Evolutionary conservation across 2,113 vertebrate species (phyloP).

Genomic region (Casuarius casuarius): DNA sequence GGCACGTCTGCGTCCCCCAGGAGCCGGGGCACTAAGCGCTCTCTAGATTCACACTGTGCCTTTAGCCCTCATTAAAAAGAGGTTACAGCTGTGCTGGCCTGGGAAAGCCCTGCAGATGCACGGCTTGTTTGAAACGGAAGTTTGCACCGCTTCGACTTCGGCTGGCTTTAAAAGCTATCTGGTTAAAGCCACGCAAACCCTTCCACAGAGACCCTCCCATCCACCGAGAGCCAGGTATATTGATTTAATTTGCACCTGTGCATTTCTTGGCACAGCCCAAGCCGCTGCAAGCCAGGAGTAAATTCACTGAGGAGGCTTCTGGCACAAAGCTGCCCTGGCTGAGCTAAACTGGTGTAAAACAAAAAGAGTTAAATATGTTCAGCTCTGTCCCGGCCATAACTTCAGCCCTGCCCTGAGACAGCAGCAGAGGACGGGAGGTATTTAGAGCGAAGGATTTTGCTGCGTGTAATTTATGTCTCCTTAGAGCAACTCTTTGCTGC

Average conservation of each 20-base stretch:
- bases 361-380: background rate
- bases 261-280: background rate
- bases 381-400: background rate
- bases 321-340: constrained; percentile 40
- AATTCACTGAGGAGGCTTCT: constrained; percentile 39
- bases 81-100: background rate
- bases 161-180: background rate
- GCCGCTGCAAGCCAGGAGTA: background rate
- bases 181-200: background rate
- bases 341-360: background rate
- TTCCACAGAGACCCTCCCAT: background rate
- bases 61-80: background rate
- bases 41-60: fast-evolving
- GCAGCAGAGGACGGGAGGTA: background rate
- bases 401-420: background rate
- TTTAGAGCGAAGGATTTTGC: background rate
- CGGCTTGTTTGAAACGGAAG: fast-evolving
- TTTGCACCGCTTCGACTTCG: fast-evolving
- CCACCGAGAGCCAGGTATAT: background rate
- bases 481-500: background rate
- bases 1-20: fast-evolving
- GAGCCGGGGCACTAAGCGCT: background rate
- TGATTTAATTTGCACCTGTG: constrained; percentile 63
- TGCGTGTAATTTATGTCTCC: background rate
- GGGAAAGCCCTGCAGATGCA: background rate